Conservation (phyloP, 2,113 vertebrate genomes). For the Oryzias javanicus region DNA sequence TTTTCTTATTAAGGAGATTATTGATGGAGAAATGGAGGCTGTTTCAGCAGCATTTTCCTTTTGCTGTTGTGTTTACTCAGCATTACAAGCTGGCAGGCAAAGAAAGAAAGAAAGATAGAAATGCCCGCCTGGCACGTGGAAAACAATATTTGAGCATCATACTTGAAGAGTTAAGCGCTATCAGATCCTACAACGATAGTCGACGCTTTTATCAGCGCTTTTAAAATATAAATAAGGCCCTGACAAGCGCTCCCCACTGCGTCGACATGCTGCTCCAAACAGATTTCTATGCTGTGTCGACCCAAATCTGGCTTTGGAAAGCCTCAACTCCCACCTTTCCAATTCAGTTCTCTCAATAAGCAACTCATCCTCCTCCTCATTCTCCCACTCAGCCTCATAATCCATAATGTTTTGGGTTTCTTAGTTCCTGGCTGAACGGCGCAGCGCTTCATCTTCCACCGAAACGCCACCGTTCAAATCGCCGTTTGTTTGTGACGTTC, state of each 20-base stretch:
- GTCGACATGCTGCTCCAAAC: conserved; percentile 35
- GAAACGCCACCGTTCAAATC: conserved; percentile 42
- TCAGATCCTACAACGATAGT: conserved; percentile 30
- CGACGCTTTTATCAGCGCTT: conserved; percentile 36
- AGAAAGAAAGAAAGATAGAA: conserved; percentile 6
- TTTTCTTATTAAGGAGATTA: conserved; percentile 19
- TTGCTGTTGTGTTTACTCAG: conserved; percentile 28
- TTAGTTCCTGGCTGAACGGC: conserved; percentile 26
- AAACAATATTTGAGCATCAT: conserved; percentile 12
- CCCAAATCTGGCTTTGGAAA: conserved; percentile 67
- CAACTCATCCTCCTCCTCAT: conserved; percentile 65
- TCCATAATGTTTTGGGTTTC: conserved; percentile 52
- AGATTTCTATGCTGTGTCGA: conserved; percentile 60
- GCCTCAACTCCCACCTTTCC: conserved; percentile 64
- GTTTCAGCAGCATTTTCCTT: conserved; percentile 25
- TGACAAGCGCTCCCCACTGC: conserved; percentile 47
- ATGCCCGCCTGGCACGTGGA: not conserved
- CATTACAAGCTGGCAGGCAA: conserved; percentile 5
- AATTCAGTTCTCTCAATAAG: conserved; percentile 62
- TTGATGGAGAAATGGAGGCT: conserved; percentile 32
- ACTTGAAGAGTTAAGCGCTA: conserved; percentile 24
- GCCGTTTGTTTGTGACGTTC: conserved; percentile 1
- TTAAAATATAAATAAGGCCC: conserved; percentile 67
- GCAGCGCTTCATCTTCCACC: conserved; percentile 49
- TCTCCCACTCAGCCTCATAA: conserved; percentile 62